Evolutionary conservation across 2,888 invertebrate species (phyloP).

Genomic region (Orthosia cruda): DNA sequence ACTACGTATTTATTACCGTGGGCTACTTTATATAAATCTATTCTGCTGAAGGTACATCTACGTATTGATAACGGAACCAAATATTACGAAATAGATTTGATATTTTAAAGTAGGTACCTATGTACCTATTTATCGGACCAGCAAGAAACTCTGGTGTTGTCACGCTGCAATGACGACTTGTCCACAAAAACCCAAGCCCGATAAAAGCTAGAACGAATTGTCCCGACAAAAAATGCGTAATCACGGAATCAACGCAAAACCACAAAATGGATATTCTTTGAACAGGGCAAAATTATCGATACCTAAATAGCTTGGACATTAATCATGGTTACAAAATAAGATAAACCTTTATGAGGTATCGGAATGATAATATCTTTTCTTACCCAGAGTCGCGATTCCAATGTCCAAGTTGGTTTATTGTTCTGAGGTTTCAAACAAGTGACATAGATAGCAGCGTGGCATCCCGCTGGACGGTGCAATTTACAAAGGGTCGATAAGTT

Average conservation of each 20-base stretch:
- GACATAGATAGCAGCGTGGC: background rate
- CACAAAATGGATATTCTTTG: slow-evolving; percentile 41
- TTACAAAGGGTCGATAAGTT: background rate
- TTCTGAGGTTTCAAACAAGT: background rate
- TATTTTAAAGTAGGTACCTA: slow-evolving; percentile 16
- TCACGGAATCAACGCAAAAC: slow-evolving; percentile 51
- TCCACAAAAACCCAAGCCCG: slow-evolving; percentile 52
- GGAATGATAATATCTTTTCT: background rate
- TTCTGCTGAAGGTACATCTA: background rate
- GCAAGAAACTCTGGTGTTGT: slow-evolving; percentile 58
- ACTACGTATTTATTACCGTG: background rate
- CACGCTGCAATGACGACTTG: slow-evolving; percentile 50
- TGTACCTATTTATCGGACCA: slow-evolving; percentile 4
- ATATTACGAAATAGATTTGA: slow-evolving; percentile 13
- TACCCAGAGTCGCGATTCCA: background rate
- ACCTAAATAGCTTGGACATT: slow-evolving; percentile 29
- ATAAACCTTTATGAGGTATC: slow-evolving; percentile 12
- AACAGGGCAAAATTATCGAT: slow-evolving; percentile 25
- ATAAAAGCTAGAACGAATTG: slow-evolving; percentile 62
- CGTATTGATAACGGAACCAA: slow-evolving; percentile 5
- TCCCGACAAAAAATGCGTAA: slow-evolving; percentile 54
- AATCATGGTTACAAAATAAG: slow-evolving; percentile 38
- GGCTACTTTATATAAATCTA: background rate
- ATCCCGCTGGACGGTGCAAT: background rate
- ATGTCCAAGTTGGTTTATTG: slow-evolving; percentile 13